Evolutionary conservation across 2,888 invertebrate genomes (phyloP).

Genomic region (Nipponacmea schrenckii): DNA sequence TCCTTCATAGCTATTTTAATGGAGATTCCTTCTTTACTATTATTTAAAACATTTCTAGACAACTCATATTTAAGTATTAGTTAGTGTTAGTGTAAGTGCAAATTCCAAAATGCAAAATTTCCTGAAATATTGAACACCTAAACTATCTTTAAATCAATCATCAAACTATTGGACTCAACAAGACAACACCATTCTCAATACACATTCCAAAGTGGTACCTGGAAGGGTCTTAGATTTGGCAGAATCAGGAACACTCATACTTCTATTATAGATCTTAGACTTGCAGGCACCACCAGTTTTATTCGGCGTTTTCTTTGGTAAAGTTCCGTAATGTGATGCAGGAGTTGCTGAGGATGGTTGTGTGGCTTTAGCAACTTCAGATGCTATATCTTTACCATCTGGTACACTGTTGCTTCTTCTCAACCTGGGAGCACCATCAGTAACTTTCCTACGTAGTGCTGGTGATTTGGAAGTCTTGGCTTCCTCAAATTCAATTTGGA

Average conservation of each 20-base stretch:
- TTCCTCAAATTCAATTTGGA: conserved; percentile 1
- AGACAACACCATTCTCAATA: neutral
- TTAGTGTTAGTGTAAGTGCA: neutral
- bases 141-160: neutral
- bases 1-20: too few species aligned
- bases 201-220: conserved; percentile 26
- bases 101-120: neutral
- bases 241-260: conserved; percentile 24
- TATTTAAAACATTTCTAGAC: too few species aligned
- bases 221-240: conserved; percentile 34
- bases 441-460: neutral
- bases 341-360: neutral
- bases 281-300: conserved; percentile 8
- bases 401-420: conserved; percentile 7
- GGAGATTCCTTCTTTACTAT: too few species aligned
- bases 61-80: too few species aligned
- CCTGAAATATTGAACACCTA: neutral
- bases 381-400: neutral
- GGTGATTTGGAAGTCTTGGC: neutral
- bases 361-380: neutral
- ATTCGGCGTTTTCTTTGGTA: conserved; percentile 16
- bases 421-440: neutral
- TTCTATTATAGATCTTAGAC: conserved; percentile 9
- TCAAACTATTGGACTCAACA: neutral
- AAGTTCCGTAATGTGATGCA: conserved; percentile 15